Conservation (phyloP, 2,888 invertebrate species). For the Andrena marginata region DNA sequence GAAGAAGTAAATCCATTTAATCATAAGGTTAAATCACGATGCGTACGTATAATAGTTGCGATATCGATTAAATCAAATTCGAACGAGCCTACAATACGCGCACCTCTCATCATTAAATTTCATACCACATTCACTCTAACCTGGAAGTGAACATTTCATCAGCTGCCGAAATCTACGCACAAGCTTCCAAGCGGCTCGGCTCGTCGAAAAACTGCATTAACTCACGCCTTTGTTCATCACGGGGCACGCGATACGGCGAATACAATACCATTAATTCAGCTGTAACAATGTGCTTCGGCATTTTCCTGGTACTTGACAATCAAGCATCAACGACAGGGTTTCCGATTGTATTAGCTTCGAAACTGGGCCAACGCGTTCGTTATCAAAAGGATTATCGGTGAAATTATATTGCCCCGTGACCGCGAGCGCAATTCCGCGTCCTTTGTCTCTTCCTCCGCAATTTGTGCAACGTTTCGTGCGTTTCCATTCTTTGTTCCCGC, state of each 20-base stretch:
- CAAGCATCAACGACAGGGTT: constrained; percentile 45
- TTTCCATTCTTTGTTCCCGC: constrained; percentile 4
- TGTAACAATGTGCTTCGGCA: constrained; percentile 7
- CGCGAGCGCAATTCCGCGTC: constrained; percentile 38
- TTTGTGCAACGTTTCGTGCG: constrained; percentile 28
- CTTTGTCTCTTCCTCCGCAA: constrained; percentile 39
- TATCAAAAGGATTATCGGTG: constrained; percentile 65
- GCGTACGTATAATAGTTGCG: too few species aligned
- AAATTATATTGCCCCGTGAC: constrained; percentile 58
- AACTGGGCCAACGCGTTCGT: constrained; percentile 62
- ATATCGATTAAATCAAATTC: too few species aligned
- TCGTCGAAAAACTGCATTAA: too few species aligned
- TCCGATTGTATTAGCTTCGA: constrained; percentile 60
- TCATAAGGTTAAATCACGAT: too few species aligned
- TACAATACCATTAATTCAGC: constrained; percentile 33
- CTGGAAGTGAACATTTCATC: too few species aligned
- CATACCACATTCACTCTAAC: too few species aligned
- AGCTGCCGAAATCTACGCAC: neutral
- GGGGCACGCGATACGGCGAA: neutral
- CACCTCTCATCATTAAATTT: too few species aligned
- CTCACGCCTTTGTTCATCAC: neutral
- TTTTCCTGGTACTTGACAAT: constrained; percentile 39
- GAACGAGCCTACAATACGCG: neutral
- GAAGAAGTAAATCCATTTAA: too few species aligned
- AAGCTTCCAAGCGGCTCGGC: neutral